These are phyloP conservation scores for Latheticus oryzae DNA, from an alignment of 2,888 invertebrate genomes.

Conservation along the genomic window DNA sequence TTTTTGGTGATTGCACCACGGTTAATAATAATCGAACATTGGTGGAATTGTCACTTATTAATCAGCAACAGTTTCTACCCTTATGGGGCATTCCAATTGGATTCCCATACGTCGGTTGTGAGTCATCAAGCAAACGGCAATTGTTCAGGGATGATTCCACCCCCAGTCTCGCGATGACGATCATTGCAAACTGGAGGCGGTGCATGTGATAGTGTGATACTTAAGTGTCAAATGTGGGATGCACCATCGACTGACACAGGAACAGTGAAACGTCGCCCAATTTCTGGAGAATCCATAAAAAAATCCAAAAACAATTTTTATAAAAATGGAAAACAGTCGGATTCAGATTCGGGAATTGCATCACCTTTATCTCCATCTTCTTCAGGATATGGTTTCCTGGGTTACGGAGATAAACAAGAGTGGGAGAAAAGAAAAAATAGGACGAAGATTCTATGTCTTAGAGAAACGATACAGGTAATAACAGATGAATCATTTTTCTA, in stretches of 20 bases:
- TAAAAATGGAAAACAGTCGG: constrained; percentile 63
- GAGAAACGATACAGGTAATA: constrained; percentile 24
- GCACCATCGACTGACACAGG: constrained; percentile 78
- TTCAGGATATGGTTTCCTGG: constrained; percentile 60
- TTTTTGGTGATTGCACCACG: too few relatives aligned
- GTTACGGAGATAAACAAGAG: constrained; percentile 50
- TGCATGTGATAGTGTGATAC: constrained; percentile 39
- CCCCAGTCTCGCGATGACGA: constrained; percentile 29
- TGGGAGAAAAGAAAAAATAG: constrained; percentile 1
- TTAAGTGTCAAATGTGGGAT: too few relatives aligned
- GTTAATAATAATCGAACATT: too few relatives aligned
- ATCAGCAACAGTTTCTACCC: constrained; percentile 34
- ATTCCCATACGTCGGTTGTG: constrained; percentile 61
- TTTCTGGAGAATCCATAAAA: constrained; percentile 66
- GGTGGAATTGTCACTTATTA: neutral
- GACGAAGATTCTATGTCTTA: constrained; percentile 6
- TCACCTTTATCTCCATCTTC: constrained; percentile 64
- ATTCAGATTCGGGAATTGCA: constrained; percentile 65
- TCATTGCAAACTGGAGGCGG: constrained; percentile 24
- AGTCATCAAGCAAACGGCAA: constrained; percentile 63
- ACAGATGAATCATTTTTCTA: neutral
- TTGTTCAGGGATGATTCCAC: constrained; percentile 53
- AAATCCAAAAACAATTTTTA: too few relatives aligned
- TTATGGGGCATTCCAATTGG: constrained; percentile 60
- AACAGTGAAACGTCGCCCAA: constrained; percentile 72